Conservation (phyloP, 2,888 invertebrate species). For the Marronus borbonicus region DNA sequence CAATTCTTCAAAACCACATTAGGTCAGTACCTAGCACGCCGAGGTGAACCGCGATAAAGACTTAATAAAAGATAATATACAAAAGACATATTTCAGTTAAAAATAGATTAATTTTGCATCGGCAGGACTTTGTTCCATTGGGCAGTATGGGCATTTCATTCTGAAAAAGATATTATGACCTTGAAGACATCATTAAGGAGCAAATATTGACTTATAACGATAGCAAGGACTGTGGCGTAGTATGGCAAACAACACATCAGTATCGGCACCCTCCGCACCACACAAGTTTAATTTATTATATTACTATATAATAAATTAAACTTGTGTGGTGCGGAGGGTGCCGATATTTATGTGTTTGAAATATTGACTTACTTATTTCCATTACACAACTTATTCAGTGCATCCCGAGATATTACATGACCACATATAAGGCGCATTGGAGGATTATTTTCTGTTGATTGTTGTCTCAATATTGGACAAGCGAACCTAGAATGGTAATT, state of each 20-base stretch:
- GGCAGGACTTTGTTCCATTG: conserved; percentile 93
- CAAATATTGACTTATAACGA: too few relatives aligned
- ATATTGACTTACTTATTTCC: conserved; percentile 92
- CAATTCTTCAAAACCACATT: too few relatives aligned
- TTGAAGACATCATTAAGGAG: neutral
- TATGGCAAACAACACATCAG: too few relatives aligned
- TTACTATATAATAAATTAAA: too few relatives aligned
- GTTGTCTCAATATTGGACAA: conserved; percentile 97
- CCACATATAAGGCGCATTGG: conserved; percentile 98
- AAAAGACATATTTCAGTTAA: conserved; percentile 70
- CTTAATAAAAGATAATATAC: conserved; percentile 20
- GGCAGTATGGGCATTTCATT: conserved; percentile 99
- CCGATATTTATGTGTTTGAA: too few relatives aligned
- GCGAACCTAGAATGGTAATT: conserved; percentile 99
- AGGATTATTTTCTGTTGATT: conserved; percentile 96
- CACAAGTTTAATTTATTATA: too few relatives aligned
- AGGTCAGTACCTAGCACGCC: too few relatives aligned
- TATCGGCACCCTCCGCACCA: too few relatives aligned
- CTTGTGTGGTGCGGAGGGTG: too few relatives aligned
- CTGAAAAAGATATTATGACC: conserved; percentile 71
- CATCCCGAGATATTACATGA: conserved; percentile 98
- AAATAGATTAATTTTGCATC: conserved; percentile 96
- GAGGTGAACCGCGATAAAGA: neutral
- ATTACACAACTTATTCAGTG: conserved; percentile 93
- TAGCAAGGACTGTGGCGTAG: too few relatives aligned